phyloP scores from a whole-genome alignment of 2,113 vertebrate genomes.

The Pollimyrus isidori region DNA sequence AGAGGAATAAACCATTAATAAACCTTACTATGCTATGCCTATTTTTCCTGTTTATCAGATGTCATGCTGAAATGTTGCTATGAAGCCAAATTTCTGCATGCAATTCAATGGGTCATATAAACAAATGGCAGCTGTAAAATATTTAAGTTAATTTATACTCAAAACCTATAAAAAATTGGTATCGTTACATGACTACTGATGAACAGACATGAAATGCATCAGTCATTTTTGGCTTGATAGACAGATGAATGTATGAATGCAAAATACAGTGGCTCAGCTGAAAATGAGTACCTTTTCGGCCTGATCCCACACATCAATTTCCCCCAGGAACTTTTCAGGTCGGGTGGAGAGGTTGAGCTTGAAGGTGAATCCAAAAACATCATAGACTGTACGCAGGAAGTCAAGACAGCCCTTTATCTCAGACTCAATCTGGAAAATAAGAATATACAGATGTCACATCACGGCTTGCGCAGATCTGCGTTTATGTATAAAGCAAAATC shows the following conservation, averaged over 20 bases:
- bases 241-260: background rate
- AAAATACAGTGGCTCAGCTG: background rate
- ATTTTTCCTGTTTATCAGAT: background rate
- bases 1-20: constrained; percentile 18
- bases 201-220: background rate
- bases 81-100: background rate
- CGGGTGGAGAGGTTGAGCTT: constrained; percentile 95
- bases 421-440: constrained; percentile 69
- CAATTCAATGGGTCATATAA: background rate
- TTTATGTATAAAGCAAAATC: background rate
- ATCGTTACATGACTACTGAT: background rate
- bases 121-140: background rate
- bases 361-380: constrained; percentile 89
- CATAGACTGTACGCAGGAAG: constrained; percentile 84
- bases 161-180: background rate
- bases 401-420: constrained; percentile 94
- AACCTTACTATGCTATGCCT: background rate
- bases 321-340: constrained; percentile 92
- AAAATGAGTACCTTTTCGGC: constrained; percentile 78
- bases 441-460: constrained; percentile 8
- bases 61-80: background rate
- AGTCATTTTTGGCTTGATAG: background rate
- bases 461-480: background rate
- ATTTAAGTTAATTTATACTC: background rate
- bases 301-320: constrained; percentile 80